Conservation (phyloP, 2,888 invertebrate genomes). For the Harpalus rufipes region DNA sequence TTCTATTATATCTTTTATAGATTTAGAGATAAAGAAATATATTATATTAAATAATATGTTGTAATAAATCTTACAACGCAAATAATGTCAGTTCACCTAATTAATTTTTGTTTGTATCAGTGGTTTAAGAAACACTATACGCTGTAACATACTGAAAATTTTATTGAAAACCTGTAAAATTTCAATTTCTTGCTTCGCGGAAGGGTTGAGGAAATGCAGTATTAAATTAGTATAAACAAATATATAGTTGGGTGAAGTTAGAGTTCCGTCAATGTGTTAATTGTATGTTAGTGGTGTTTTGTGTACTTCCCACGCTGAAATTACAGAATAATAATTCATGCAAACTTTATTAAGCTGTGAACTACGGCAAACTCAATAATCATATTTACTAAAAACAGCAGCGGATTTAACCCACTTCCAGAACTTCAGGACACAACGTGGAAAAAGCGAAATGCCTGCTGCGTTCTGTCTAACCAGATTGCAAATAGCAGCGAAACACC, state of each 20-base stretch:
- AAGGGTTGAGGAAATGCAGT: neutral
- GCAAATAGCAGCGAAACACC: neutral
- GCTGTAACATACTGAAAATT: too few species aligned
- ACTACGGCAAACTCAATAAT: constrained; percentile 45
- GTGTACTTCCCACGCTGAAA: constrained; percentile 12
- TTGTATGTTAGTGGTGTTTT: constrained; percentile 6
- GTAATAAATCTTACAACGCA: too few species aligned
- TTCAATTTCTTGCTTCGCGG: neutral
- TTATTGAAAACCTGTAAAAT: neutral
- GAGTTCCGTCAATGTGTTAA: neutral
- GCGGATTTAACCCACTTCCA: constrained; percentile 27
- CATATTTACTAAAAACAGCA: constrained; percentile 43
- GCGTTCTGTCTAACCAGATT: constrained; percentile 1
- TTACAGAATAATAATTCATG: constrained; percentile 42
- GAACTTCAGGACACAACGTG: neutral
- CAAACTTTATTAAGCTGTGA: constrained; percentile 38
- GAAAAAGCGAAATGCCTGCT: constrained; percentile 8
- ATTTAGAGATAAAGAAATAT: too few species aligned
- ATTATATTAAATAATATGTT: too few species aligned
- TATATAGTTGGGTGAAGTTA: neutral
- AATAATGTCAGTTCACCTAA: too few species aligned
- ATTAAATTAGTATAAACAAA: neutral
- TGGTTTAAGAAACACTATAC: too few species aligned
- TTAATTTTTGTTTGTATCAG: too few species aligned
- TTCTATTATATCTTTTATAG: too few species aligned